Base-by-base conservation (phyloP, 2,888 invertebrate genomes). In the Spicauda simplicius region DNA sequence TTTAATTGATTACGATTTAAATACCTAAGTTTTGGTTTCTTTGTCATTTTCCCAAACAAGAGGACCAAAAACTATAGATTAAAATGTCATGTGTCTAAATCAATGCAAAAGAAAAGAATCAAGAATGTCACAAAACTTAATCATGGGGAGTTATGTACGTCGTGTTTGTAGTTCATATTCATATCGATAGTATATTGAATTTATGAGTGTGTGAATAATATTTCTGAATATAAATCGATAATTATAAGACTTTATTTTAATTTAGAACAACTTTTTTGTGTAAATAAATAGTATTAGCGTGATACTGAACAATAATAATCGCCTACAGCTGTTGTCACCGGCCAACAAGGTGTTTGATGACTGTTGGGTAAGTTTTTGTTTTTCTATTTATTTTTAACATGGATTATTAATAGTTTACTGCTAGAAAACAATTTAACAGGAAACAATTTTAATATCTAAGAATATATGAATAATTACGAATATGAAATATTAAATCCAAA, bases 261-360 rank as follows among this genome's bases (percentile, higher is more conserved):
- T 48, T 6, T 50, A 1, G 10, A 10, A 25, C 6, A 14, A 30
- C 6, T 55, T 12, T 19, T 33, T 19, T 20, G 19, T 52, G 3
- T 48, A n/a, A 57, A 57, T 18, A 20, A 19, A n/a, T 18, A 11
- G n/a, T 37, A 64, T n/a, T 57, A 57, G 19, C 64, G 14, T 7
- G 37, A 8, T 14, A 33, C 16, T 1, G 25, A 62, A 62, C 54
- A 41, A 57, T 52, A 56, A 64, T 37, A 57, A 16, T 37, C 14
- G 19, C 33, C 14, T 56, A 30, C 64, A 64, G 64, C 64, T 64
- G 64, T 52, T 57, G 19, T 50, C 12, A 48, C 63, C 57, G 64
- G 64, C 19, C 50, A 52, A 6, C 45, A 48, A 56, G 56, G 30
- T 64, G 45, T 54, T 54, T 62, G 41, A 33, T 10, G 14, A 41